Base-by-base conservation (phyloP, 2,797 vertebrate species). In the Lacerta bilineata region DNA sequence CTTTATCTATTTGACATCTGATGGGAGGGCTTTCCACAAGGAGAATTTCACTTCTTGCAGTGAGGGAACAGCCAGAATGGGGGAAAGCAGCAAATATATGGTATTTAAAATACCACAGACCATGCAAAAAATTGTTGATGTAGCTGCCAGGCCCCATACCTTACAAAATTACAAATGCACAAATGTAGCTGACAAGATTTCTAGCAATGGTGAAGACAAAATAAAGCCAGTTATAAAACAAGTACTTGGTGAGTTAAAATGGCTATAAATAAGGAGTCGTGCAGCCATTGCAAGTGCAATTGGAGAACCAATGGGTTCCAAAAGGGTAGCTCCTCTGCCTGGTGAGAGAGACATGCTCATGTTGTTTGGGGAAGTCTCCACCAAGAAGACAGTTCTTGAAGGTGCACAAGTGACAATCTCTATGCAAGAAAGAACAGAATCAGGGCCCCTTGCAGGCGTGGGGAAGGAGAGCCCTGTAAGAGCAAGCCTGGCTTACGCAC, bases 361-460 rank as follows among this genome's bases (percentile, higher is more conserved):
- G 11, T 39, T 86, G 50, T 11, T 33, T 29, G 46, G 81, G 23
- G 83, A 46, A 89, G 76, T 71, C 76, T 43, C 74, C 85, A n/a
- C 5, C 9, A 23, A 0, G 0, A n/a, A 0, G 0, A 46, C 9
- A n/a, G 68, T 46, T 89, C 83, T 87, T 0, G 0, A 64, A 91
- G 89, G 55, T 43, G 41, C 29, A 80, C 59, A 50, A 39, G 33
- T 90, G 76, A 86, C 80, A 3, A 25, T 64, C 74, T 89, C 74
- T 36, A 80, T 27, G 72, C 76, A 90, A 89, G 41, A 77, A 75
- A 23, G 55, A 11, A 77, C 10, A 68, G 29, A 59, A 6, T 29
- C 39, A 55, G 1, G n/a, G 5, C n/a, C 64, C 50, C 71, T 75
- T 69, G 23, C 27, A 82, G 36, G 7, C 27, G 17, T 8, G 61